Percentiles rank a stretch among this genome's conserved stretches.
Evolutionary conservation across 2,113 vertebrate genomes (phyloP).

Genomic region (Tautogolabrus adspersus): DNA sequence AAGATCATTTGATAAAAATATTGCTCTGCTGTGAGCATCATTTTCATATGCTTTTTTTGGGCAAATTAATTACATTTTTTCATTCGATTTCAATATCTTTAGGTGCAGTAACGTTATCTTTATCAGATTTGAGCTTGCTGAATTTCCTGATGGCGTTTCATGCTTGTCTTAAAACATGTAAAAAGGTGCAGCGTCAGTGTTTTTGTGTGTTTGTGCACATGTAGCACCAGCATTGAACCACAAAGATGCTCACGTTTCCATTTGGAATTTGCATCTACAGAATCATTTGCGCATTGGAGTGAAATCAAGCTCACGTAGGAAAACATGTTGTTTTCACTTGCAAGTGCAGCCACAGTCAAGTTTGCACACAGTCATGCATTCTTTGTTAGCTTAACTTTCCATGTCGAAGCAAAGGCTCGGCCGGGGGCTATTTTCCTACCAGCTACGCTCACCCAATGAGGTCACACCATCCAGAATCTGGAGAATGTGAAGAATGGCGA

Average conservation of each 20-base stretch:
- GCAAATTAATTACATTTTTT: too few species aligned
- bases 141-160: neutral
- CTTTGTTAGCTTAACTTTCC: conserved; percentile 79
- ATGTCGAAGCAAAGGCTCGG: conserved; percentile 77
- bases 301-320: conserved; percentile 24
- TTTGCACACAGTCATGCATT: conserved; percentile 75
- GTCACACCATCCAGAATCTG: conserved; percentile 76
- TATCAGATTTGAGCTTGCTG: neutral
- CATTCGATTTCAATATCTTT: neutral
- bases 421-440: conserved; percentile 76
- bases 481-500: conserved; percentile 78
- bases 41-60: too few species aligned
- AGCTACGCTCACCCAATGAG: conserved; percentile 77
- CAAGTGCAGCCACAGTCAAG: conserved; percentile 69
- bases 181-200: neutral
- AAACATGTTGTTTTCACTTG: conserved; percentile 69
- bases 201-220: neutral
- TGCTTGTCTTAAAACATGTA: neutral
- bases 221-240: neutral
- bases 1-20: too few species aligned
- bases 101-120: neutral
- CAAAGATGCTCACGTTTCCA: conserved; percentile 1
- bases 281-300: conserved; percentile 24
- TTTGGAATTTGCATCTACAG: conserved; percentile 15
- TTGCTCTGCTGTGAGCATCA: too few species aligned